These are phyloP conservation scores for Chamaetylas fuelleborni DNA, from an alignment of 2,113 vertebrate species.

Conservation along the genomic window DNA sequence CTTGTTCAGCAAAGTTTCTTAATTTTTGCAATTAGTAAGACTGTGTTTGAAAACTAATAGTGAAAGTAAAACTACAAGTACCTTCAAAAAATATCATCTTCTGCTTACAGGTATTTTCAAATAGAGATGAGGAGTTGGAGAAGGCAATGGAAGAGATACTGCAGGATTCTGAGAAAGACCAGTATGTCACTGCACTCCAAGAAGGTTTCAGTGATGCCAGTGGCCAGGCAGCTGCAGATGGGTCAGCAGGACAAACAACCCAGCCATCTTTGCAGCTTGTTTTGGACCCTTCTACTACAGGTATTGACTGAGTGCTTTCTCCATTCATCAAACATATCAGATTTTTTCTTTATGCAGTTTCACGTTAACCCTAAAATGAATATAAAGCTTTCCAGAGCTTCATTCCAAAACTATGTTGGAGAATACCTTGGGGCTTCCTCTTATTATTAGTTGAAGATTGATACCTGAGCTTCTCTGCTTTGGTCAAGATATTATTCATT, in stretches of 20 bases:
- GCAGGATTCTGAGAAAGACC: constrained; percentile 79
- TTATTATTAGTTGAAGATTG: background rate
- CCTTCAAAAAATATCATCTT: background rate
- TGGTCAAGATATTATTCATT: background rate
- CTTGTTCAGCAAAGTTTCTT: background rate
- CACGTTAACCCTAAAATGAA: background rate
- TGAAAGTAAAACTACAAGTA: background rate
- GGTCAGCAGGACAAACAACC: constrained; percentile 14
- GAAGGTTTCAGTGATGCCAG: background rate
- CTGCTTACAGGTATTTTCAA: constrained; percentile 82
- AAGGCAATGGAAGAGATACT: constrained; percentile 93
- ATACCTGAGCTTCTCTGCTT: background rate
- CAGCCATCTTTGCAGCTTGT: constrained; percentile 71
- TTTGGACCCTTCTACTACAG: constrained; percentile 73
- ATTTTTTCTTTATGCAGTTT: background rate
- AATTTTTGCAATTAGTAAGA: background rate
- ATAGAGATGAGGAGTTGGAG: constrained; percentile 89
- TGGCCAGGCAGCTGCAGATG: constrained; percentile 23
- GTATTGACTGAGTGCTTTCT: constrained; percentile 24
- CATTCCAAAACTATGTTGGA: background rate
- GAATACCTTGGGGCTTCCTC: background rate
- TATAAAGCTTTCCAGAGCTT: background rate
- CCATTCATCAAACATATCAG: background rate
- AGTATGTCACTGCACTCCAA: background rate
- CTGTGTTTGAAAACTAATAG: background rate